phyloP scores from a whole-genome alignment of 2,113 vertebrate species.

The Caretta caretta region DNA sequence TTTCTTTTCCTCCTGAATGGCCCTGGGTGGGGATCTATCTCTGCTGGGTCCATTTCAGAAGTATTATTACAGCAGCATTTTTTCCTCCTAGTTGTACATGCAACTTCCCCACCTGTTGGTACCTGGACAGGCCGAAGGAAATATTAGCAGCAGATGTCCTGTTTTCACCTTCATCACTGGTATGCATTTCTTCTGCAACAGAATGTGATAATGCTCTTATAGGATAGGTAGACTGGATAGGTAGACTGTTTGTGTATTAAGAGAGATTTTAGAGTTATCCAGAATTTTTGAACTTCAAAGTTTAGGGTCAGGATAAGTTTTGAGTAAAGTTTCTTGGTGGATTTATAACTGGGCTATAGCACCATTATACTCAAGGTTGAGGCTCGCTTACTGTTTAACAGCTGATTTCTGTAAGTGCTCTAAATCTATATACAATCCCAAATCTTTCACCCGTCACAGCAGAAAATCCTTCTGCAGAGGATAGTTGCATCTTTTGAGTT shows the following conservation, averaged over 20 bases:
- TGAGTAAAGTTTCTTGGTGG: fast-evolving
- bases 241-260: background rate
- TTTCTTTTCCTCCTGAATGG: background rate
- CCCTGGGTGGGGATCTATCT: background rate
- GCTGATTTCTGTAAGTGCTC: background rate
- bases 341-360: background rate
- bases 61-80: background rate
- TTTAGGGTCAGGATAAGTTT: background rate
- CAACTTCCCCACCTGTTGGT: background rate
- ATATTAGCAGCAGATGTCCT: background rate
- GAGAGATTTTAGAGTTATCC: background rate
- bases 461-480: background rate
- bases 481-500: background rate
- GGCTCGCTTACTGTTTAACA: fast-evolving
- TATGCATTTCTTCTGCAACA: too few species aligned
- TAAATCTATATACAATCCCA: background rate
- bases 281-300: background rate
- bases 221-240: fast-evolving
- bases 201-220: background rate
- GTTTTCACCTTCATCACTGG: fast-evolving
- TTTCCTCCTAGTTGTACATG: background rate
- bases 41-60: background rate
- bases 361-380: background rate
- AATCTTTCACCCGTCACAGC: background rate
- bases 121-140: background rate